These are phyloP conservation scores for Notolepis coatsorum DNA, from an alignment of 2,797 vertebrate genomes.

Conservation along the genomic window DNA sequence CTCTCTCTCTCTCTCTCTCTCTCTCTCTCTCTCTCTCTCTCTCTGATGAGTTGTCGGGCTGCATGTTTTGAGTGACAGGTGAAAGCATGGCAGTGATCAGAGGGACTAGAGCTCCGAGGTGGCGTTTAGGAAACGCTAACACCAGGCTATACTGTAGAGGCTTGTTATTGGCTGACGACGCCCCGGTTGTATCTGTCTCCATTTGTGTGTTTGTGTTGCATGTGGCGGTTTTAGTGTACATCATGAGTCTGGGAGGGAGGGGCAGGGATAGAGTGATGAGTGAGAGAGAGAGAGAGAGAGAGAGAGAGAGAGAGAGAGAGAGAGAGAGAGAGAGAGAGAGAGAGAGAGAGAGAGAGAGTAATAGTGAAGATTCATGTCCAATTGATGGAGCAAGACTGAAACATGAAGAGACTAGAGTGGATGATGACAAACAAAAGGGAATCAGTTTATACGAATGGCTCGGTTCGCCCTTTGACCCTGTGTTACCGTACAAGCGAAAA, in stretches of 20 bases:
- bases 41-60: constrained; percentile 34
- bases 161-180: background rate
- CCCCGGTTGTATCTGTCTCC: too few species aligned
- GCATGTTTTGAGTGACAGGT: constrained; percentile 41
- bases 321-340: background rate
- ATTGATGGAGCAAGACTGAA: background rate
- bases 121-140: constrained; percentile 24
- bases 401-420: background rate
- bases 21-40: constrained; percentile 14
- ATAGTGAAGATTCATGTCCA: background rate
- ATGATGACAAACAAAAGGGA: background rate
- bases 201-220: too few species aligned
- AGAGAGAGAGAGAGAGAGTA: background rate
- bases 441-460: background rate
- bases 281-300: background rate
- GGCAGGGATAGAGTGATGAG: background rate
- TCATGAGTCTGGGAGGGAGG: too few species aligned
- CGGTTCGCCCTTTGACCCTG: background rate
- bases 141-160: background rate
- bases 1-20: constrained; percentile 17
- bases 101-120: constrained; percentile 20
- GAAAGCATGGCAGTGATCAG: constrained; percentile 45
- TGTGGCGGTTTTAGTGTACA: too few species aligned
- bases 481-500: background rate
- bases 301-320: background rate